These are phyloP conservation scores for Buathra laborator DNA, from an alignment of 2,888 invertebrate genomes.

Conservation along the genomic window DNA sequence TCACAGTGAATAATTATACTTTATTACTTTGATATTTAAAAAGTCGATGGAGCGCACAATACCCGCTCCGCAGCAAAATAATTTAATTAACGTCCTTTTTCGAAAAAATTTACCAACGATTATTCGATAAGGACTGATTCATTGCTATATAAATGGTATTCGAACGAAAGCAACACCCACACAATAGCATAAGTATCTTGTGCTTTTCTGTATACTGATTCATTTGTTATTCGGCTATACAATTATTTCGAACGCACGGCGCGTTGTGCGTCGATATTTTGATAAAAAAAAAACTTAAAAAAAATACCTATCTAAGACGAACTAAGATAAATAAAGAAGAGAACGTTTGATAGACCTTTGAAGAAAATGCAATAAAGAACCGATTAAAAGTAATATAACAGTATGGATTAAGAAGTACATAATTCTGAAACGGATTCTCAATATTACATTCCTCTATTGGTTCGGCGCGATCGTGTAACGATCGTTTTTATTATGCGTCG, in stretches of 20 bases:
- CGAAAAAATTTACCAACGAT: neutral
- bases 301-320: constrained; percentile 45
- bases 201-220: constrained; percentile 66
- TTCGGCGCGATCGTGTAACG: neutral
- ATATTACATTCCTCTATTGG: neutral
- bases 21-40: constrained; percentile 48
- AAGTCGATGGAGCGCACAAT: constrained; percentile 45
- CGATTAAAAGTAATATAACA: constrained; percentile 20
- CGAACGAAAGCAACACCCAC: constrained; percentile 56
- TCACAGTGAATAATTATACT: constrained; percentile 53
- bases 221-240: constrained; percentile 60
- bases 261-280: constrained; percentile 54
- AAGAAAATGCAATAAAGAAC: constrained; percentile 2
- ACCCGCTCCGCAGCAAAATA: constrained; percentile 37
- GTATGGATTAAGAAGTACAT: constrained; percentile 26
- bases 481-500: constrained; percentile 16
- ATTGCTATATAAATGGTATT: constrained; percentile 27
- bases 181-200: constrained; percentile 64
- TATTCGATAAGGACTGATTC: constrained; percentile 2
- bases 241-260: constrained; percentile 57
- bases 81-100: constrained; percentile 40
- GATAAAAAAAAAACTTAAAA: constrained; percentile 18
- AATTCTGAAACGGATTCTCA: constrained; percentile 7
- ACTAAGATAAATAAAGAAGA: constrained; percentile 51
- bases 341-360: constrained; percentile 3